Base-by-base conservation (phyloP, 2,888 invertebrate genomes). In the Macrophya annulata region DNA sequence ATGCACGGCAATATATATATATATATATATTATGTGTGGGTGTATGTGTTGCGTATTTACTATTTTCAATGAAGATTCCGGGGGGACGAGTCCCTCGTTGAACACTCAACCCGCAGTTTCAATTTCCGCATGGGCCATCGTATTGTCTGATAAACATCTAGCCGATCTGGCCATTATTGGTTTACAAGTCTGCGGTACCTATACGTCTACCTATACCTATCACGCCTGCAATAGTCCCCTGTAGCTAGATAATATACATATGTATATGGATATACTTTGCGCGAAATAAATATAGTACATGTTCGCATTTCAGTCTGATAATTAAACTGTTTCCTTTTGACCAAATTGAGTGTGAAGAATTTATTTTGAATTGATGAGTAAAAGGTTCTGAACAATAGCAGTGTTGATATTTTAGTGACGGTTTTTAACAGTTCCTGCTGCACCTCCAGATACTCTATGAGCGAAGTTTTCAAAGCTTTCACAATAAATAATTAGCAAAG, bases 131-230 rank as follows among this genome's bases (percentile, higher is more conserved):
- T 25, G 31, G n/a, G 51, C 55, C 77, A 55, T 77, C 77, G 77
- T 77, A 77, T 77, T 77, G 77, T 55, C 77, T 51, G 77, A 77
- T 77, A 55, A 77, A 77, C 77, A 77, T 77, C 77, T 55, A 51
- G 77, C 77, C 55, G 77, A 77, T 77, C 77, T 55, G 43, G 48
- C 48, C 77, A 77, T 77, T 77, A 77, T 77, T 55, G 37, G 51
- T 55, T 43, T 77, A 77, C 77, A 51, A 77, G 31, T 51, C 51
- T 21, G 21, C 72, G n/a, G n/a, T 31, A 72, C n/a, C n/a, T 55
- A 48, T 48, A 43, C 45, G 76, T 25, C 37, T 71, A 62, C 21
- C n/a, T 25, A 62, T 62, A 25, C 3, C 25, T 62, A 25, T 10
- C 25, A 62, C 25, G 25, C 25, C 4, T 12, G 10, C 4, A 48